Base-by-base conservation (phyloP, 2,797 vertebrate genomes). In the Ceryle rudis region DNA sequence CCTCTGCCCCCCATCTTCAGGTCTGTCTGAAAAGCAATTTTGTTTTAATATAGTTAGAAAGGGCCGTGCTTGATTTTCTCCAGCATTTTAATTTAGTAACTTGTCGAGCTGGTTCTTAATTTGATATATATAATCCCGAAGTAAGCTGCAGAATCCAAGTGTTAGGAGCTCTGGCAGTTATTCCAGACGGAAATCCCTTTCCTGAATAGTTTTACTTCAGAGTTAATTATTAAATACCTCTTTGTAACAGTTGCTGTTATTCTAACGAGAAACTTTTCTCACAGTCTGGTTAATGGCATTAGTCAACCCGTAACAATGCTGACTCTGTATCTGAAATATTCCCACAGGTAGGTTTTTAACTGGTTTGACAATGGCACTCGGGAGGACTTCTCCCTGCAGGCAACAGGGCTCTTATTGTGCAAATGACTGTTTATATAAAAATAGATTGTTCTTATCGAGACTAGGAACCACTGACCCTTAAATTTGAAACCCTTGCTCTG, bases 201-300 rank as follows among this genome's bases (percentile, higher is more conserved):
- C 55, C 75, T 86, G 69, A 93, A 19, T 79, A 55, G 60, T 80
- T 88, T 92, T 83, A 61, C 46, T 83, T 57, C 20, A 31, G 47
- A 86, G 81, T 79, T 95, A 95, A 91, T 96, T 22, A 75, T 93
- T 81, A 89, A 96, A 89, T 81, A 26, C 37, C 44, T 75, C 60
- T 78, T 87, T 64, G 47, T 73, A 81, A 49, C 83, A 67, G 41
- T 31, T 57, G 25, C 71, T 84, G 41, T 57, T 95, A 25, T 13
- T 73, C 37, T 85, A 61, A 39, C 54, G 51, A 35, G 39, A 64
- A 16, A 75, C 58, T 88, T 90, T 87, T 91, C 93, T 95, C 87
- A 42, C 69, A 83, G 67, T 33, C 70, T 39, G 37, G 42, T 72
- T 82, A 31, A 25, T 16, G 71, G 83, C 57, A 52, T 89, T 82